Evolutionary conservation across 2,113 vertebrate species (phyloP).

Genomic region (Himantopus leucocephalus): DNA sequence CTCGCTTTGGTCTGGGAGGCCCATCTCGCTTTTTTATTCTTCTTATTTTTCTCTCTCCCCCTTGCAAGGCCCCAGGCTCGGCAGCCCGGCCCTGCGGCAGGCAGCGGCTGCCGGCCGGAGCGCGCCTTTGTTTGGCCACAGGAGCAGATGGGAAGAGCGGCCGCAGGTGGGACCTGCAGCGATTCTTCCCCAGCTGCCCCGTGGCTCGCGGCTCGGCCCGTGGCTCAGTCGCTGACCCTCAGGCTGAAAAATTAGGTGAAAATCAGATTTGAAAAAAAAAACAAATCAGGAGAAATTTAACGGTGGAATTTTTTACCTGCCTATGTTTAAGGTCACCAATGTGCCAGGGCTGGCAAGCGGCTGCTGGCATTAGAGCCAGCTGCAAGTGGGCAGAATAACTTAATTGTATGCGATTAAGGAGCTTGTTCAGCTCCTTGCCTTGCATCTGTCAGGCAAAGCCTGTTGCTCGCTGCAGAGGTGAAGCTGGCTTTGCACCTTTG

Average conservation of each 20-base stretch:
- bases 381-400: background rate
- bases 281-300: background rate
- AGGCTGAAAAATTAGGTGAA: background rate
- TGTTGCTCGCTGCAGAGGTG: background rate
- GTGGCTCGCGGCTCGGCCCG: rapidly evolving
- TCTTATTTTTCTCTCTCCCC: background rate
- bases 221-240: background rate
- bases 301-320: background rate
- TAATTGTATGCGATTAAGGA: background rate
- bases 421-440: background rate
- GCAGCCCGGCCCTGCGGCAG: background rate
- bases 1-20: background rate
- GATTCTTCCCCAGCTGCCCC: background rate
- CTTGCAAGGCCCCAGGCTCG: constrained; percentile 25
- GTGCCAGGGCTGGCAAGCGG: background rate
- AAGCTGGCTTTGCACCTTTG: background rate
- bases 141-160: background rate
- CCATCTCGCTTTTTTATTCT: background rate
- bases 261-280: background rate
- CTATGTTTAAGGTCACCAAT: background rate
- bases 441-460: background rate
- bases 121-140: background rate
- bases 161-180: background rate
- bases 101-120: background rate
- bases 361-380: background rate